Conservation (phyloP, 2,113 vertebrate genomes). For the Bufo gargarizans region DNA sequence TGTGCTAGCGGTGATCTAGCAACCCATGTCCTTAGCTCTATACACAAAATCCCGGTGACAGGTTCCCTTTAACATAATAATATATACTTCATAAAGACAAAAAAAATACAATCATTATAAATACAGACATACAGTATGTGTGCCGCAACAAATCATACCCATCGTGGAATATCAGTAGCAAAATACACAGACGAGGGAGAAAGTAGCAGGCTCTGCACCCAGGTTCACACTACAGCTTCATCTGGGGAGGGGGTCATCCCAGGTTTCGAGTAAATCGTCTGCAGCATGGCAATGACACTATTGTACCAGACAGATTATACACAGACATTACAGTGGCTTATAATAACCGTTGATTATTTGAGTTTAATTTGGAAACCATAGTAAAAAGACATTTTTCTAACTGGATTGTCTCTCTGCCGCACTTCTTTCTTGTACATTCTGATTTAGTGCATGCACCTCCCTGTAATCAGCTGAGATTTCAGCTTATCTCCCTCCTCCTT, state of each 20-base stretch:
- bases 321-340: neutral
- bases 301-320: neutral
- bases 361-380: neutral
- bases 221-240: neutral
- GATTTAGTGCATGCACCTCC: constrained; percentile 14
- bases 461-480: constrained; percentile 39
- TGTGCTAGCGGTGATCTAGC: too few relatives aligned
- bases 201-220: neutral
- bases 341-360: too few relatives aligned
- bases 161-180: too few relatives aligned
- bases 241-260: neutral
- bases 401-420: neutral
- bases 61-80: too few relatives aligned
- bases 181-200: too few relatives aligned
- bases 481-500: constrained; percentile 51
- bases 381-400: neutral
- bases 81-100: too few relatives aligned
- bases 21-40: too few relatives aligned
- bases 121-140: too few relatives aligned
- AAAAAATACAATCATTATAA: too few relatives aligned
- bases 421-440: neutral
- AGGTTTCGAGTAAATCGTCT: neutral
- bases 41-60: too few relatives aligned
- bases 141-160: too few relatives aligned
- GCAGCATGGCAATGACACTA: neutral